Conservation (phyloP, 2,888 invertebrate genomes). For the Nephrocerus scutellatus region DNA sequence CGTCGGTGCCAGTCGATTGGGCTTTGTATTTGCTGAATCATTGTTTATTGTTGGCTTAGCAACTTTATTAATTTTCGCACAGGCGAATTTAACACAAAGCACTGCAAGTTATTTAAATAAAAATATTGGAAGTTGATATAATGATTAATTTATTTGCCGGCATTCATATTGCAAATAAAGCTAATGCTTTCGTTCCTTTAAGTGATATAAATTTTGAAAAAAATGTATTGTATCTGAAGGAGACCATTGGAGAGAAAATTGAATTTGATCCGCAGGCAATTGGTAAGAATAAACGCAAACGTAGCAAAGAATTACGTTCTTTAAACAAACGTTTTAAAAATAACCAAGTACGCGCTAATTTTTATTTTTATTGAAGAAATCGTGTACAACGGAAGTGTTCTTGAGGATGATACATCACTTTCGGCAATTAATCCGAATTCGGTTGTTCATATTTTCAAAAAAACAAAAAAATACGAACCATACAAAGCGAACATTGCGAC, state of each 20-base stretch:
- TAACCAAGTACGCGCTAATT: no score
- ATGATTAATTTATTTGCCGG: constrained; percentile 47
- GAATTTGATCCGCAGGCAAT: constrained; percentile 50
- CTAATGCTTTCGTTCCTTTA: constrained; percentile 52
- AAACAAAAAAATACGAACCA: constrained; percentile 33
- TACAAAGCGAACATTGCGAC: constrained; percentile 26
- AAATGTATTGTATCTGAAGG: constrained; percentile 52
- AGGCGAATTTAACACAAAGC: no score
- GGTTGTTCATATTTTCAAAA: constrained; percentile 52
- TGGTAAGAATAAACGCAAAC: no score
- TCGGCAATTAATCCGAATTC: constrained; percentile 53
- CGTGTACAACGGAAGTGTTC: constrained; percentile 57
- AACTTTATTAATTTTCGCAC: no score
- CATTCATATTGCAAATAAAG: constrained; percentile 50
- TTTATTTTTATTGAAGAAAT: constrained; percentile 50
- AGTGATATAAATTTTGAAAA: constrained; percentile 53
- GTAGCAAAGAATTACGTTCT: no score
- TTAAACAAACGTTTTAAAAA: no score
- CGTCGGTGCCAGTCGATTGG: no score
- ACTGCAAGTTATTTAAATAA: not conserved
- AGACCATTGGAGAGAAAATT: constrained; percentile 49
- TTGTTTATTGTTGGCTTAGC: no score
- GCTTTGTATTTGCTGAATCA: no score
- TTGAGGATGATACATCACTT: constrained; percentile 55
- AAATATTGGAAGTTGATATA: constrained; percentile 14